A percentile compares a stretch with the other conserved stretches of the same genome.
Evolutionary conservation across 2,113 vertebrate species (phyloP).

Genomic region (Datnioides undecimradiatus): DNA sequence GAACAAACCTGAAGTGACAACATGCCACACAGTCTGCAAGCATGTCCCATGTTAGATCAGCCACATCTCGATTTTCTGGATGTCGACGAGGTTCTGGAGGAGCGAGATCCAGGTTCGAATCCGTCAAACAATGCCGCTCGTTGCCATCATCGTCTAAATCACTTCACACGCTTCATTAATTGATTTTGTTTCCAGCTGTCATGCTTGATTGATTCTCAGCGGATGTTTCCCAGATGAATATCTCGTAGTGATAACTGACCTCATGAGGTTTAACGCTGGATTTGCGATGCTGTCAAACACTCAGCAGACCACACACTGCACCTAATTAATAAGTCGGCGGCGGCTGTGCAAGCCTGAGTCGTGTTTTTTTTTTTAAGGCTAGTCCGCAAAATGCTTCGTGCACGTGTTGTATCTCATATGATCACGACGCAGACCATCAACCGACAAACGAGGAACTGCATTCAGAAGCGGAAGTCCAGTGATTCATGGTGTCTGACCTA

Average conservation of each 20-base stretch:
- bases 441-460: slow-evolving; percentile 17
- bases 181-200: not conserved
- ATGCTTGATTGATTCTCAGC: not conserved
- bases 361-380: not conserved
- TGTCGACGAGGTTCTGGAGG: not conserved
- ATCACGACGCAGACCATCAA: not conserved
- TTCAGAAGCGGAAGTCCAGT: slow-evolving; percentile 11
- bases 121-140: not conserved
- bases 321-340: not conserved
- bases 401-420: not conserved
- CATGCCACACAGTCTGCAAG: not conserved
- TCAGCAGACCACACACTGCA: not conserved
- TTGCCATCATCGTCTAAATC: not conserved
- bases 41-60: not conserved
- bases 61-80: not conserved
- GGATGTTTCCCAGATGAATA: slow-evolving; percentile 14
- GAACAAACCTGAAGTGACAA: too few species aligned
- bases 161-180: not conserved
- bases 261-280: slow-evolving; percentile 30
- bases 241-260: slow-evolving; percentile 7
- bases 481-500: slow-evolving; percentile 24
- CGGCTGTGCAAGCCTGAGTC: not conserved
- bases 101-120: not conserved
- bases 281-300: not conserved
- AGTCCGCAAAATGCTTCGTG: not conserved